Evolutionary conservation across 2,888 invertebrate species (phyloP), one percentile per base, ranked within the genome.

Genomic region (Globia sparganii): DNA sequence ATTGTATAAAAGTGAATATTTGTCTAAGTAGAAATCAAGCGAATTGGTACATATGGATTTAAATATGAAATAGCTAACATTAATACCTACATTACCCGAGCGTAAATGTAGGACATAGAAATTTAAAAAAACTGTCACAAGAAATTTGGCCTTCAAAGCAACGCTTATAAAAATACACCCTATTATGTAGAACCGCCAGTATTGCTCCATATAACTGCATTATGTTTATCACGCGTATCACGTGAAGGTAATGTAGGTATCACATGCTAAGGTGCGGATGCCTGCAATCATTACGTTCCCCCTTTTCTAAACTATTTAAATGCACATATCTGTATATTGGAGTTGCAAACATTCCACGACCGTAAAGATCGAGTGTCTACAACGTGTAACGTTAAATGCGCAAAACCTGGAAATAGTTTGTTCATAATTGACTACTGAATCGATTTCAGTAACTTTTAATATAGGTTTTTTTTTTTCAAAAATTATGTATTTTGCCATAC

Each of bases 281-380:
- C 59, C 18, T 79, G 80, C 77, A 79, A 34, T 72, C 59, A 79
- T 53, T 21, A 53, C 31, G 72, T 4, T 79, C 80, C 72, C 77
- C 59, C 28, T 70, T 43, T 79, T 70, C 11, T 49, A 40, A 78
- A 49, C 15, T 13, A 49, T 78, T 70, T 28, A 59, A 69, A 70
- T 70, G 40, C 49, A 64, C 64, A 4, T 65, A 11, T 37, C 18
- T 66, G 15, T 28, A 34, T 21, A 58, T 9, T 72, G n/a, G n/a
- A 18, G 25, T 34, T 28, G 53, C 15, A 21, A 13, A 59, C 34
- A 9, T 8, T 59, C 28, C 13, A 4, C 18, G n/a, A n/a, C 1
- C 11, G 9, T 74, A 28, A 31, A 59, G 9, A 18, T 11, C 25
- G 25, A 25, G 9, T n/a, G n/a, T n/a, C n/a, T n/a, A n/a, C n/a